Evolutionary conservation across 2,797 vertebrate genomes (phyloP).

Genomic region (Malurus splendens): DNA sequence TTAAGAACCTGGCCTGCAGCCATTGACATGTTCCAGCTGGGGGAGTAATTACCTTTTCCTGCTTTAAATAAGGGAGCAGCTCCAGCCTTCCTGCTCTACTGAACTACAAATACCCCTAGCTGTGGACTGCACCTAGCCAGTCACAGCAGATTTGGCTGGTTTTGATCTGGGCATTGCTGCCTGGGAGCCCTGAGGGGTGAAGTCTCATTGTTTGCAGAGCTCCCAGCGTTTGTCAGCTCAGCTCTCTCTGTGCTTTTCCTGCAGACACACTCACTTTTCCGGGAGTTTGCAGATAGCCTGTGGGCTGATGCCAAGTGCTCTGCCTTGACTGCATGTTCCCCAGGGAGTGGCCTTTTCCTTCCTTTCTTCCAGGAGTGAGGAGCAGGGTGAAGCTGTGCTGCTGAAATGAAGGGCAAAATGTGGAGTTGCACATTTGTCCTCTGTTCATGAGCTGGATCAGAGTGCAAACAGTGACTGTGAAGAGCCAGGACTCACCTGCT

Average conservation of each 20-base stretch:
- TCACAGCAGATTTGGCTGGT: fast-evolving
- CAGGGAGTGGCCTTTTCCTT: neutral
- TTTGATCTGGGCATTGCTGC: neutral
- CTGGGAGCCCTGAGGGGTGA: neutral
- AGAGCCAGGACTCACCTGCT: neutral
- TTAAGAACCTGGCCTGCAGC: neutral
- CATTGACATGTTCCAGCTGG: neutral
- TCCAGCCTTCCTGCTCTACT: neutral
- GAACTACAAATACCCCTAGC: neutral
- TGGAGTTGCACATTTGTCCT: neutral
- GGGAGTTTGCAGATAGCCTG: neutral
- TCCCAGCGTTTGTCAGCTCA: neutral
- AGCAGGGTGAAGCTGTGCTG: neutral
- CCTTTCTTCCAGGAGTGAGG: neutral
- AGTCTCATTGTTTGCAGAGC: neutral
- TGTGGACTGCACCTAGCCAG: too few species aligned
- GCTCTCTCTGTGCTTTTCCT: neutral
- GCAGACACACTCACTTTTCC: neutral
- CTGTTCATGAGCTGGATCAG: neutral
- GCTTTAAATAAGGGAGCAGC: neutral
- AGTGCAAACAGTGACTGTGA: fast-evolving
- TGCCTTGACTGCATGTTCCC: neutral
- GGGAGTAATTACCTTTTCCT: neutral
- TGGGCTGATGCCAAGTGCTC: neutral
- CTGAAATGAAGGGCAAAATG: neutral